Conservation (phyloP, 64 coral and sea anemone genomes). For the Montipora capricornis region DNA sequence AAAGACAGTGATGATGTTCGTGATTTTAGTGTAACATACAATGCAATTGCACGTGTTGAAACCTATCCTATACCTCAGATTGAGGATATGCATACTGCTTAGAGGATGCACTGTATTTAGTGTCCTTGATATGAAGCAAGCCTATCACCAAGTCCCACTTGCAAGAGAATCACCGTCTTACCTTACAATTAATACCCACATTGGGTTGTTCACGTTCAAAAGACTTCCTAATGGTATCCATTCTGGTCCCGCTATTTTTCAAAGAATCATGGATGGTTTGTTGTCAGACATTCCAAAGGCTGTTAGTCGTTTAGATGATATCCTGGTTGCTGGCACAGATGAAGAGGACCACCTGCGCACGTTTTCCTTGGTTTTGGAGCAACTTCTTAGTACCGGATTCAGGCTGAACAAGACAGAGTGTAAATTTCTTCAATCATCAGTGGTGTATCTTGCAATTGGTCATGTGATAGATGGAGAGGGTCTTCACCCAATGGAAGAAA, state of each 20-base stretch:
- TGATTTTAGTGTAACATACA: too few relatives aligned
- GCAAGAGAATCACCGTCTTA: slow-evolving; percentile 27
- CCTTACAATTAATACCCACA: slow-evolving; percentile 64
- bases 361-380: slow-evolving; percentile 63
- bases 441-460: neutral
- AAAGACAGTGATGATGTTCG: too few relatives aligned
- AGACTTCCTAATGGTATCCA: slow-evolving; percentile 66
- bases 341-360: slow-evolving; percentile 42
- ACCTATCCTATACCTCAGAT: slow-evolving; percentile 41
- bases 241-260: neutral
- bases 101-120: slow-evolving; percentile 35
- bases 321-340: slow-evolving; percentile 39
- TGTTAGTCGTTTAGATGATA: slow-evolving; percentile 59
- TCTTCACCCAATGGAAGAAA: slow-evolving; percentile 44
- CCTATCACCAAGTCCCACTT: slow-evolving; percentile 64
- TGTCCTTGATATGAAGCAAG: slow-evolving; percentile 67
- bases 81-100: slow-evolving; percentile 73
- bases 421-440: slow-evolving; percentile 5
- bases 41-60: slow-evolving; percentile 14
- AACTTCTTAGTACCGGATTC: neutral
- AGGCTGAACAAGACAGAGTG: too few relatives aligned
- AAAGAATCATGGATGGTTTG: slow-evolving; percentile 62
- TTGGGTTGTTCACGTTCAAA: slow-evolving; percentile 62
- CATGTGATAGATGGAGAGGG: slow-evolving; percentile 43
- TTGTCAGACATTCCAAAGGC: slow-evolving; percentile 46